Percentiles rank a stretch among this genome's conserved stretches.
phyloP scores from a whole-genome alignment of 1,140 invertebrate genomes.

The Drosophila fuyamai region DNA sequence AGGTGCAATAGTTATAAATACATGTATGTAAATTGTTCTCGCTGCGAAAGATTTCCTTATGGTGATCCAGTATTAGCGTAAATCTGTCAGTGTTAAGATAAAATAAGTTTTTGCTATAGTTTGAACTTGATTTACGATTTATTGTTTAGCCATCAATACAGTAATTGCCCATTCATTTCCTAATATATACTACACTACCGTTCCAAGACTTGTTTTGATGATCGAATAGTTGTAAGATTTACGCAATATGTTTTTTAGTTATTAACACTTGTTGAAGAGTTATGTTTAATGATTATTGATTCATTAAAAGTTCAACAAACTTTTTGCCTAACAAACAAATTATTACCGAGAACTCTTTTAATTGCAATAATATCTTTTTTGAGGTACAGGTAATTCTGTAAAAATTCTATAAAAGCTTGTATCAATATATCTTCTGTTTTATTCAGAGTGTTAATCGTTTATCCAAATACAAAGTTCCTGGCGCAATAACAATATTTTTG shows the following conservation, averaged over 20 bases:
- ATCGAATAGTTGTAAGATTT: constrained; percentile 20
- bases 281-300: neutral
- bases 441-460: too few species aligned
- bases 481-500: neutral
- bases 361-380: too few species aligned
- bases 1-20: constrained; percentile 19
- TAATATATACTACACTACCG: neutral
- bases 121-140: constrained; percentile 37
- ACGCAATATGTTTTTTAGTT: neutral
- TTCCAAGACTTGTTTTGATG: constrained; percentile 11
- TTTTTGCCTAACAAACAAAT: too few species aligned
- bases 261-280: neutral
- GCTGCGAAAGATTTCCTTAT: constrained; percentile 37
- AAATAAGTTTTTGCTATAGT: neutral
- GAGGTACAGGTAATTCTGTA: too few species aligned
- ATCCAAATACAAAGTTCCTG: neutral
- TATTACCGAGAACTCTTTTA: too few species aligned
- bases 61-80: neutral
- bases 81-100: neutral
- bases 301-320: too few species aligned
- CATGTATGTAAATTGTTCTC: constrained; percentile 42
- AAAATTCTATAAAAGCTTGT: too few species aligned
- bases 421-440: too few species aligned
- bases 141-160: constrained; percentile 41
- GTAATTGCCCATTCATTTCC: constrained; percentile 35